These are phyloP conservation scores for Ariopsis seemanni DNA, from an alignment of 2,113 vertebrate species.

Conservation along the genomic window DNA sequence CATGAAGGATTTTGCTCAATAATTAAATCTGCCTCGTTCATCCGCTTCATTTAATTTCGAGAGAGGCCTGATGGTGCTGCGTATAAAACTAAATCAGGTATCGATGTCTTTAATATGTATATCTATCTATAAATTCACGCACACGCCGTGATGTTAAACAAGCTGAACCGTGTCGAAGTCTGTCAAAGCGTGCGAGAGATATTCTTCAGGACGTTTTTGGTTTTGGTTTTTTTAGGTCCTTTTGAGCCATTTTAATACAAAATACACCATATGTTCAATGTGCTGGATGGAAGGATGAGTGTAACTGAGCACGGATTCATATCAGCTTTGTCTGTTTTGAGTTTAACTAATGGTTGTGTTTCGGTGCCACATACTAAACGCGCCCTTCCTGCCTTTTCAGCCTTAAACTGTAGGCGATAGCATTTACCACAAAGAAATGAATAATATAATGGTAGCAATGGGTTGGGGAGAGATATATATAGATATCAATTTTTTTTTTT, in stretches of 20 bases:
- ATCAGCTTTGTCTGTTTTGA: neutral
- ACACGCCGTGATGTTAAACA: neutral
- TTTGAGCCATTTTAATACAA: neutral
- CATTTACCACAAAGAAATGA: neutral
- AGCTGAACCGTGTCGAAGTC: neutral
- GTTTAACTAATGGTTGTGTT: neutral
- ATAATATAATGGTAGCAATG: neutral
- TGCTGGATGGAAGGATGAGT: neutral
- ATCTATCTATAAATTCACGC: neutral
- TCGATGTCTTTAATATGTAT: neutral
- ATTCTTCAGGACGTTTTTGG: neutral
- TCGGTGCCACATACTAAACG: neutral
- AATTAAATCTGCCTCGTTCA: too few species aligned
- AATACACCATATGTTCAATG: neutral
- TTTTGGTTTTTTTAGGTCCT: neutral
- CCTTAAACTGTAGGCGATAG: neutral
- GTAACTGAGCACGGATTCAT: neutral
- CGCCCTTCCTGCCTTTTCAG: neutral
- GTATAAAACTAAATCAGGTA: neutral
- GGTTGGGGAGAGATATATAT: too few species aligned
- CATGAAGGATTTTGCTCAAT: neutral
- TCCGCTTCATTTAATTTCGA: neutral
- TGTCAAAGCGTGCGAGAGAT: neutral
- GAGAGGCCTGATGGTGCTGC: neutral
- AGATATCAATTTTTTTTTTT: neutral